phyloP scores from a whole-genome alignment of 1,140 invertebrate species.

The Aphelinus atriplicis region DNA sequence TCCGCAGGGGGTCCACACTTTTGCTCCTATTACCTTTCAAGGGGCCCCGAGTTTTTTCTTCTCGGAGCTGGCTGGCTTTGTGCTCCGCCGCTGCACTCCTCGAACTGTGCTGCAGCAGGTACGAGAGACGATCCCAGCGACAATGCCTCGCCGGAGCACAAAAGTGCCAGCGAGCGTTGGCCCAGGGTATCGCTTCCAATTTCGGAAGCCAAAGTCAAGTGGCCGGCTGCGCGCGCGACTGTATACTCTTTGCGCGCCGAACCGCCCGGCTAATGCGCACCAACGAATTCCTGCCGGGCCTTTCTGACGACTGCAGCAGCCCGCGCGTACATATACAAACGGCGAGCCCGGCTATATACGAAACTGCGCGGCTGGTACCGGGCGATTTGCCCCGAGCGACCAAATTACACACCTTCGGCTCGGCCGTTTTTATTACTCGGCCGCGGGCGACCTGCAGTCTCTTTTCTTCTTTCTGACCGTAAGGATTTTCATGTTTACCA shows the following conservation, averaged over 20 bases:
- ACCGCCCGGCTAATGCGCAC: neutral
- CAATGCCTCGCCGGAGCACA: too few species aligned
- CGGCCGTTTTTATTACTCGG: conserved; percentile 35
- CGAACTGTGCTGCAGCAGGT: too few species aligned
- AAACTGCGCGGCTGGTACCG: conserved; percentile 7
- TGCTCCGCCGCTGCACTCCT: neutral
- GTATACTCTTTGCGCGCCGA: neutral
- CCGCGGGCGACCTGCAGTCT: conserved; percentile 15
- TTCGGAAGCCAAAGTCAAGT: conserved; percentile 44
- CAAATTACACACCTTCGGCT: conserved; percentile 29
- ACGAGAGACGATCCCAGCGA: too few species aligned
- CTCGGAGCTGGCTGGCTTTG: neutral
- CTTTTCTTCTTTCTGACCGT: conserved; percentile 8
- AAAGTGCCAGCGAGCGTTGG: too few species aligned
- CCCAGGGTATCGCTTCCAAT: conserved; percentile 39
- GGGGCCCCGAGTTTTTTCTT: conserved; percentile 32
- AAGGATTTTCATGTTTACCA: conserved; percentile 34
- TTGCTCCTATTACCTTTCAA: conserved; percentile 39
- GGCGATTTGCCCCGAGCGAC: neutral
- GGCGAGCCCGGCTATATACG: too few species aligned
- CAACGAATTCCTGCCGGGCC: conserved; percentile 18
- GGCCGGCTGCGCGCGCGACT: conserved; percentile 11
- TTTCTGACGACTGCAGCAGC: conserved; percentile 20
- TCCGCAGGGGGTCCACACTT: conserved; percentile 50
- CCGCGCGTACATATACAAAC: conserved; percentile 3